Conservation (phyloP, 2,888 invertebrate species). For the Lasioglossum morio region DNA sequence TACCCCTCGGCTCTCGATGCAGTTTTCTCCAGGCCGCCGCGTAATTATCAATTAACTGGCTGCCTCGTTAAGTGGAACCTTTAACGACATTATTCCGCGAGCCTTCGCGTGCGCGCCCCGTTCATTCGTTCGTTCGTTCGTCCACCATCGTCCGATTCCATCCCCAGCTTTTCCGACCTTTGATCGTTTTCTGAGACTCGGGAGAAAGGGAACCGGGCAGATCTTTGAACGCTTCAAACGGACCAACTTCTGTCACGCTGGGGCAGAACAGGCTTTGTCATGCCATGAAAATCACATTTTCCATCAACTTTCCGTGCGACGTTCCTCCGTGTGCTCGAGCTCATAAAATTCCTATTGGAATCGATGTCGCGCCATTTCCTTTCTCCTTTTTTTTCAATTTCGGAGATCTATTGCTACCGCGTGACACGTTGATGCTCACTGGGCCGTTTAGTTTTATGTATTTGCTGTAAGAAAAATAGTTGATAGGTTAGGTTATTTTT, state of each 20-base stretch:
- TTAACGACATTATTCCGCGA: constrained; percentile 47
- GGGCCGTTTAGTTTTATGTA: neutral
- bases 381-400: neutral
- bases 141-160: constrained; percentile 19
- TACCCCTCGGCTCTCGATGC: constrained; percentile 1
- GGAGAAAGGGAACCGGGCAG: neutral
- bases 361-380: neutral
- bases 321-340: neutral
- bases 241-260: neutral
- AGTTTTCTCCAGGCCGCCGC: constrained; percentile 47
- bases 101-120: neutral
- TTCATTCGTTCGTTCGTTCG: neutral
- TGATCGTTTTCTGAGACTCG: neutral
- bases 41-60: constrained; percentile 63
- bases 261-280: neutral
- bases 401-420: neutral
- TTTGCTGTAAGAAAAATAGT: neutral
- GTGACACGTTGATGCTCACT: no score
- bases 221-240: neutral
- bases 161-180: neutral
- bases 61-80: constrained; percentile 54
- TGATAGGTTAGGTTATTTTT: no score
- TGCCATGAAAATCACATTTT: neutral
- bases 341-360: neutral
- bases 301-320: neutral